Conservation (phyloP, 2,113 vertebrate genomes). For the Pluvialis apricaria region DNA sequence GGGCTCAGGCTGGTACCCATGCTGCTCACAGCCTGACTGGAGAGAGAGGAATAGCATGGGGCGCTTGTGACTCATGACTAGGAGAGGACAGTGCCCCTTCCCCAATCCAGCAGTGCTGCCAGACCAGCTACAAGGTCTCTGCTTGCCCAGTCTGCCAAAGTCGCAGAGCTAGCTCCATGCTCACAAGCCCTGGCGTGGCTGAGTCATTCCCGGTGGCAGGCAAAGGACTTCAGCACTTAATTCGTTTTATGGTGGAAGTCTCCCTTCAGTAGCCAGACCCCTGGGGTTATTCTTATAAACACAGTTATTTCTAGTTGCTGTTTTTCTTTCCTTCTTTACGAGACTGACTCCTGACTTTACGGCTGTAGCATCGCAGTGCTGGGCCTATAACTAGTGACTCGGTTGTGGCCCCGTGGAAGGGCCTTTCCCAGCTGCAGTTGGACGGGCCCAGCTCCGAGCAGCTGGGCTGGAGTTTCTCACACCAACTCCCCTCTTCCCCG, state of each 20-base stretch:
- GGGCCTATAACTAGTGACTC: neutral
- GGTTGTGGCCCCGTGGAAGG: neutral
- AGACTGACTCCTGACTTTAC: neutral
- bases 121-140: neutral
- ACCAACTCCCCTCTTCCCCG: neutral
- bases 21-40: neutral
- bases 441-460: neutral
- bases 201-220: neutral
- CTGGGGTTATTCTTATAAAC: neutral
- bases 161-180: neutral
- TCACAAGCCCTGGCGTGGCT: neutral
- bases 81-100: neutral
- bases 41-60: neutral
- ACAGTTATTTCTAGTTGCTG: neutral
- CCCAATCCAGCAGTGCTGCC: neutral
- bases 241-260: rapidly evolving
- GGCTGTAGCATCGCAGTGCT: neutral
- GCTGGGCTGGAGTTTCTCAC: neutral
- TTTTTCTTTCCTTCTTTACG: neutral
- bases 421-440: conserved; percentile 19
- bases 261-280: neutral
- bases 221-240: neutral
- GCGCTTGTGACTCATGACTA: neutral
- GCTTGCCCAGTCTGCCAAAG: neutral
- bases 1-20: neutral